A percentile compares a stretch with the other conserved stretches of the same genome.
These are phyloP conservation scores for Pterostichus madidus DNA, from an alignment of 2,888 invertebrate species.

Conservation along the genomic window DNA sequence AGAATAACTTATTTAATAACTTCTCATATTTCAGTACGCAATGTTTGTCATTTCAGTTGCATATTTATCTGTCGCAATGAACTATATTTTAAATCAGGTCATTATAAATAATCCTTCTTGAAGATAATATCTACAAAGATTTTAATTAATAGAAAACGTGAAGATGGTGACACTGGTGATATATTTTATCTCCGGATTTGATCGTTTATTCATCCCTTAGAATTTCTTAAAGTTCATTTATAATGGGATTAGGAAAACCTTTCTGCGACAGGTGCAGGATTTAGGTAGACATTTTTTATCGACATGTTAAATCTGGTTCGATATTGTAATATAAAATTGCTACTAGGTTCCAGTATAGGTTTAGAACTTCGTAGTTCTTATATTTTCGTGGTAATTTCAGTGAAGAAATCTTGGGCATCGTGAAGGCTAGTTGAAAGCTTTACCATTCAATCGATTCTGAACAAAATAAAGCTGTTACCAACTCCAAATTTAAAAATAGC, in stretches of 20 bases:
- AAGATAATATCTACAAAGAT: background rate
- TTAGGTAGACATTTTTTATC: constrained; percentile 28
- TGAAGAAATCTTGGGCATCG: background rate
- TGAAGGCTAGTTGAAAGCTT: background rate
- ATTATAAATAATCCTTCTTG: background rate
- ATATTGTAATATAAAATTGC: constrained; percentile 30
- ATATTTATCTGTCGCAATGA: constrained; percentile 12
- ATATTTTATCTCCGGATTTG: background rate
- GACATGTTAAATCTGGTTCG: background rate
- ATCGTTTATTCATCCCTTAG: constrained; percentile 2
- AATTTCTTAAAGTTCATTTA: constrained; percentile 52
- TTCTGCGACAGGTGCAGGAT: constrained; percentile 39
- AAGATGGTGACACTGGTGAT: constrained; percentile 7
- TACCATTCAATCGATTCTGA: background rate
- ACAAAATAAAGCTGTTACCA: constrained; percentile 35
- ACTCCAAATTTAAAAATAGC: constrained; percentile 71
- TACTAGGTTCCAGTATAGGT: background rate
- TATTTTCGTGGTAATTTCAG: background rate
- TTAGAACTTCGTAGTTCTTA: background rate
- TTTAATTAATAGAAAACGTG: background rate
- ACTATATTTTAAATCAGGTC: constrained; percentile 5
- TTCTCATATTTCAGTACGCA: background rate
- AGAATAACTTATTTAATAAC: background rate
- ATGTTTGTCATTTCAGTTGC: background rate
- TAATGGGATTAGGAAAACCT: constrained; percentile 34